Base-by-base conservation (phyloP, 2,888 invertebrate species). In the Ditula angustiorana region DNA sequence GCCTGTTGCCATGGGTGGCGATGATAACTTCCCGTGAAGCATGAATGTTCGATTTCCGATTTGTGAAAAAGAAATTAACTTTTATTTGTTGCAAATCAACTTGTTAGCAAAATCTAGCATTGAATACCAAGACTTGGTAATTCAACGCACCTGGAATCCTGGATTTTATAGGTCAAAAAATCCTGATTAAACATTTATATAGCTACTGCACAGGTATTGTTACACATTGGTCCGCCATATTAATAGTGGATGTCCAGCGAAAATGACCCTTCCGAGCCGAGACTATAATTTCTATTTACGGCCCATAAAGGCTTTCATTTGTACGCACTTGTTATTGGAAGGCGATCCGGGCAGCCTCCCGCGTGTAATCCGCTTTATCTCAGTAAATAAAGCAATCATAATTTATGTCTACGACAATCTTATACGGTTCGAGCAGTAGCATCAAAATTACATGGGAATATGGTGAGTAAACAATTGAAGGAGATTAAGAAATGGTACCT, bases 211-310 rank as follows among this genome's bases (percentile, higher is more conserved):
- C 30, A 30, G 30, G 30, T 50, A 50, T 30, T 50, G 30, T 41
- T 41, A 5, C 8, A 2, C 19, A 30, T 50, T 5, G 50, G 50
- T 50, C 28, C 16, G 16, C n/a, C 19, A 77, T 80, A 81, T 78
- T 75, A 77, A 75, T 73, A 72, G 72, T 68, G 75, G 79, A 78
- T 71, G 77, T 79, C 77, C 73, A 74, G 78, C 78, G 77, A 78
- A 81, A 83, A 82, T 80, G 79, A 81, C 81, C 80, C 74, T 67
- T 69, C 73, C 74, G 74, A 74, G 71, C 67, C 69, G 74, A 73
- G 74, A 78, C 84, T 77, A 84, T 88, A 85, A 87, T 83, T 85
- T 82, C 82, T 82, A 83, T 87, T 88, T 87, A 88, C 83, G 86
- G 78, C 74, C 86, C 77, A 85, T 87, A 86, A 87, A 86, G 78